Conservation (phyloP, 2,797 vertebrate species). For the Epinephelus coioides region DNA sequence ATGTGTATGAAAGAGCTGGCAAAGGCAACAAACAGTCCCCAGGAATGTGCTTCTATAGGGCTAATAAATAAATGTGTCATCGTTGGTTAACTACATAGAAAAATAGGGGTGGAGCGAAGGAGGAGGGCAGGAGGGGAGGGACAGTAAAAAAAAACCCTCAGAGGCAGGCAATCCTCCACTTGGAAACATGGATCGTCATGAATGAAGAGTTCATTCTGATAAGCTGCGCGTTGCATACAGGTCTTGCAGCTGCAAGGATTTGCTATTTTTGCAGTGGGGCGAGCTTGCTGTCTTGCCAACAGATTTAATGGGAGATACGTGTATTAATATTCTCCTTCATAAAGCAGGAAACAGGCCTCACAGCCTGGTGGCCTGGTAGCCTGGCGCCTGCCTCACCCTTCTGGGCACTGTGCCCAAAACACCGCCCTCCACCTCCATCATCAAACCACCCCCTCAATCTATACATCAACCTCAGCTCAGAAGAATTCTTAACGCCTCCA, state of each 20-base stretch:
- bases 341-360: constrained; percentile 90
- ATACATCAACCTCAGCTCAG: constrained; percentile 36
- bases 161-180: not conserved
- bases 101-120: not conserved
- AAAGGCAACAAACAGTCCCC: constrained; percentile 69
- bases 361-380: constrained; percentile 82
- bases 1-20: constrained; percentile 69
- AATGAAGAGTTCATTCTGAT: constrained; percentile 23
- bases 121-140: not conserved
- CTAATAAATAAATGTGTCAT: constrained; percentile 71
- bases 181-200: not conserved
- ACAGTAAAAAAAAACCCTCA: not conserved
- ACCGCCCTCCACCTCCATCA: constrained; percentile 51
- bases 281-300: constrained; percentile 85
- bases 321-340: constrained; percentile 93
- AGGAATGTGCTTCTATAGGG: constrained; percentile 61
- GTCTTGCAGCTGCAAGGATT: constrained; percentile 14
- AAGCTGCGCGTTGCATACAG: not conserved
- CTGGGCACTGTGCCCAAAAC: constrained; percentile 79
- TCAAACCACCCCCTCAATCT: constrained; percentile 33
- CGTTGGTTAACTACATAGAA: constrained; percentile 38
- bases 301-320: constrained; percentile 87
- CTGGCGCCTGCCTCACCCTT: constrained; percentile 84
- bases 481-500: constrained; percentile 46
- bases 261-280: constrained; percentile 54